phyloP scores from a whole-genome alignment of 2,888 invertebrate species.

The Torymus aiolomorphi region DNA sequence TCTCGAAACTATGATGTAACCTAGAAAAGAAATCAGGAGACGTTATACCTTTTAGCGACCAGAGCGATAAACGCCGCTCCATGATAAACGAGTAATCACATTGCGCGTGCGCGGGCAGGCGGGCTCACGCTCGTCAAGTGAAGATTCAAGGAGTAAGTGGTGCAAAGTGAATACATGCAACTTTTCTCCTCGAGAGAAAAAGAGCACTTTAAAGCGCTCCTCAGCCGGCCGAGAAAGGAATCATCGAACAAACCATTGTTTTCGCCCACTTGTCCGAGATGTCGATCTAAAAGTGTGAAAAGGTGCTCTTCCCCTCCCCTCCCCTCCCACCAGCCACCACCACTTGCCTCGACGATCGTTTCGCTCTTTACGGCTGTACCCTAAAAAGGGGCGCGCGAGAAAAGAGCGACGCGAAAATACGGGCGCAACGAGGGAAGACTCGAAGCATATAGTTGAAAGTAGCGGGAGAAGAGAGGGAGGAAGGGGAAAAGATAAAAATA shows the following conservation, averaged over 20 bases:
- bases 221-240: constrained; percentile 19
- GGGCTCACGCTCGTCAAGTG: background rate
- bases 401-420: constrained; percentile 9
- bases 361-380: constrained; percentile 15
- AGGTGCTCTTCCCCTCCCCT: constrained; percentile 4
- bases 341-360: constrained; percentile 10
- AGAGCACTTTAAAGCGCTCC: background rate
- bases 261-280: constrained; percentile 63
- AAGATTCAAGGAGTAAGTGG: background rate
- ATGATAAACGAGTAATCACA: too few species aligned
- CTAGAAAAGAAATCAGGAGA: too few species aligned
- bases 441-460: constrained; percentile 4
- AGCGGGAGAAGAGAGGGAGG: background rate
- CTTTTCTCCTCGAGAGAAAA: background rate
- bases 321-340: background rate
- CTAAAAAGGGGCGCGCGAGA: constrained; percentile 3
- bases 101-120: too few species aligned
- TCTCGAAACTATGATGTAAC: too few species aligned
- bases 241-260: constrained; percentile 66
- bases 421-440: background rate
- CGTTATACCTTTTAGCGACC: too few species aligned
- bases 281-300: constrained; percentile 31
- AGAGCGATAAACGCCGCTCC: too few species aligned
- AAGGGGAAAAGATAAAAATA: background rate
- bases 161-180: background rate